Evolutionary conservation across 2,797 vertebrate genomes (phyloP).

Genomic region (Acridotheres tristis): DNA sequence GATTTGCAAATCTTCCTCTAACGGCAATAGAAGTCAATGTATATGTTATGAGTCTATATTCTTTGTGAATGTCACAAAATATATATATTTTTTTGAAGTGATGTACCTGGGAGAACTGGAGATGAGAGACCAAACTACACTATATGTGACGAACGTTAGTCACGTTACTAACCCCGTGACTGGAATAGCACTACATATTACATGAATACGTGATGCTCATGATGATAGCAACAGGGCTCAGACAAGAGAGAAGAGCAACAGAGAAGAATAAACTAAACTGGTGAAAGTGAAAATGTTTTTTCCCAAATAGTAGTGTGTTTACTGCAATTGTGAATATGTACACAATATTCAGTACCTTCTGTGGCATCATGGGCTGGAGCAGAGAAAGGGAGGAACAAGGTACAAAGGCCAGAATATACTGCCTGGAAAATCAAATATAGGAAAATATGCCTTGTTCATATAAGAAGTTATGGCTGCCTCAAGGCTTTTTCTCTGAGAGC

Average conservation of each 20-base stretch:
- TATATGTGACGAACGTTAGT: background rate
- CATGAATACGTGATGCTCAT: background rate
- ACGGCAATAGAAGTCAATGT: background rate
- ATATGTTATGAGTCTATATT: background rate
- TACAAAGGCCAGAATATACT: background rate
- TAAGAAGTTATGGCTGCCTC: background rate
- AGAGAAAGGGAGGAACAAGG: background rate
- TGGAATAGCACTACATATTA: background rate
- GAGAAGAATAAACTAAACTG: background rate
- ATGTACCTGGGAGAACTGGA: background rate
- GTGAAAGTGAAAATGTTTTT: background rate
- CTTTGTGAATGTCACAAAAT: background rate
- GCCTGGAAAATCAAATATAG: background rate
- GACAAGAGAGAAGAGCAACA: background rate
- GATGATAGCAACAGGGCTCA: background rate
- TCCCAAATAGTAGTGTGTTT: background rate
- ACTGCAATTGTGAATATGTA: background rate
- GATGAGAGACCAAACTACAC: background rate
- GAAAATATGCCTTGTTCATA: background rate
- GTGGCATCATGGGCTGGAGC: background rate
- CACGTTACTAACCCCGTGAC: rapidly evolving
- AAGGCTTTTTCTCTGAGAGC: background rate
- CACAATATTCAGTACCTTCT: background rate
- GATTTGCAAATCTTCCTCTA: slow-evolving; percentile 1
- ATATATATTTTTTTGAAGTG: background rate